These are phyloP conservation scores for Thaleichthys pacificus DNA, from an alignment of 2,797 vertebrate species.

Conservation along the genomic window DNA sequence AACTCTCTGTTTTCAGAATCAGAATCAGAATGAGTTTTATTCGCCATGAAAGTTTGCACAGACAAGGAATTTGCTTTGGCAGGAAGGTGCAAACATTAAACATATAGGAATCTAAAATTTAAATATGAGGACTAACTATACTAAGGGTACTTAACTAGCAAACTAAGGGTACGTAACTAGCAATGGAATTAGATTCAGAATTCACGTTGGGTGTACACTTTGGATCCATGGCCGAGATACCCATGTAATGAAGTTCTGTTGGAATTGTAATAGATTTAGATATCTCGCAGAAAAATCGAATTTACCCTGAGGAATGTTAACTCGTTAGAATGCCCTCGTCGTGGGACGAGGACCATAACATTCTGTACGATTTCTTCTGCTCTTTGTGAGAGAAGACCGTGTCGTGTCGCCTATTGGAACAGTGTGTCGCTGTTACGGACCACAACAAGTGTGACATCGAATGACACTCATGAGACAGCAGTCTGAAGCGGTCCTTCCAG, in stretches of 20 bases:
- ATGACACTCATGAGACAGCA: background rate
- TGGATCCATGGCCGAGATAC: conserved; percentile 11
- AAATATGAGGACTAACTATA: too few species aligned
- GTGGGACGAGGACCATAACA: background rate
- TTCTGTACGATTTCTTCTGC: background rate
- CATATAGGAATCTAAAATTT: too few species aligned
- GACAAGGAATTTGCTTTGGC: too few species aligned
- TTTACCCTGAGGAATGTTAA: background rate
- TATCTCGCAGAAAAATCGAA: background rate
- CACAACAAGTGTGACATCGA: background rate
- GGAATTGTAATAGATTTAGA: conserved; percentile 11
- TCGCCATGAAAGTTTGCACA: too few species aligned
- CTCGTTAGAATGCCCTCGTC: background rate
- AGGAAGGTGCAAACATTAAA: too few species aligned
- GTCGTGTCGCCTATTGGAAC: too few species aligned
- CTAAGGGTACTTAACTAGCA: too few species aligned
- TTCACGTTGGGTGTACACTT: background rate
- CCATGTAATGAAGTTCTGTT: conserved; percentile 10
- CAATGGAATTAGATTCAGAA: too few species aligned
- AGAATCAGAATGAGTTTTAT: too few species aligned
- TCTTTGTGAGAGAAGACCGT: background rate
- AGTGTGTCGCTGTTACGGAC: background rate
- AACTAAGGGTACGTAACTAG: too few species aligned
- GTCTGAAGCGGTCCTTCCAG: background rate
- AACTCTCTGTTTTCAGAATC: conserved; percentile 23